phyloP scores from a whole-genome alignment of 2,888 invertebrate genomes.

The Pyrrhia umbra region DNA sequence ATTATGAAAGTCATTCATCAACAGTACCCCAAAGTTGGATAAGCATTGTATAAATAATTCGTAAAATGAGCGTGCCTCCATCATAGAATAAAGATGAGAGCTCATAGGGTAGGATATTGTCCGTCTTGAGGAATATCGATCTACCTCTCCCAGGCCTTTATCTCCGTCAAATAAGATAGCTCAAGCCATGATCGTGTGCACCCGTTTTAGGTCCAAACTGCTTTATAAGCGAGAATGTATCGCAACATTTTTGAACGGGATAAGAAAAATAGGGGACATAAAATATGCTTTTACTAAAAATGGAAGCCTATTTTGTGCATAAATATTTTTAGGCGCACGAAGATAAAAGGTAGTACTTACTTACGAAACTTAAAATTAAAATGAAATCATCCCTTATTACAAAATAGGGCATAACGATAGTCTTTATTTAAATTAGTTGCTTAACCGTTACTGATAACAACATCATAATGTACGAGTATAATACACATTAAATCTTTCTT shows the following conservation, averaged over 20 bases:
- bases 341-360: background rate
- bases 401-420: background rate
- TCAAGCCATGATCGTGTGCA: slow-evolving; percentile 67
- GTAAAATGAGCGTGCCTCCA: slow-evolving; percentile 76
- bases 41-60: slow-evolving; percentile 80
- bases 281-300: slow-evolving; percentile 46
- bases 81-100: slow-evolving; percentile 86
- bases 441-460: too few relatives aligned
- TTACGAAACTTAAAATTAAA: background rate
- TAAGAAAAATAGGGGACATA: slow-evolving; percentile 47
- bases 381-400: background rate
- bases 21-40: slow-evolving; percentile 62
- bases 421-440: background rate
- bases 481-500: too few relatives aligned
- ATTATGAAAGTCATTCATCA: slow-evolving; percentile 76
- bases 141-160: slow-evolving; percentile 66
- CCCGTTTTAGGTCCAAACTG: slow-evolving; percentile 60
- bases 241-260: slow-evolving; percentile 58
- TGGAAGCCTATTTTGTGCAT: slow-evolving; percentile 28
- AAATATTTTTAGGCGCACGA: slow-evolving; percentile 14
- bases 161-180: slow-evolving; percentile 74
- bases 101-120: slow-evolving; percentile 73
- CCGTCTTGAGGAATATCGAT: slow-evolving; percentile 69
- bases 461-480: too few relatives aligned
- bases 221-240: slow-evolving; percentile 64